Evolutionary conservation across 1,140 invertebrate genomes (phyloP), one percentile per base, ranked within the genome.

Genomic region (Spodoptera frugiperda): DNA sequence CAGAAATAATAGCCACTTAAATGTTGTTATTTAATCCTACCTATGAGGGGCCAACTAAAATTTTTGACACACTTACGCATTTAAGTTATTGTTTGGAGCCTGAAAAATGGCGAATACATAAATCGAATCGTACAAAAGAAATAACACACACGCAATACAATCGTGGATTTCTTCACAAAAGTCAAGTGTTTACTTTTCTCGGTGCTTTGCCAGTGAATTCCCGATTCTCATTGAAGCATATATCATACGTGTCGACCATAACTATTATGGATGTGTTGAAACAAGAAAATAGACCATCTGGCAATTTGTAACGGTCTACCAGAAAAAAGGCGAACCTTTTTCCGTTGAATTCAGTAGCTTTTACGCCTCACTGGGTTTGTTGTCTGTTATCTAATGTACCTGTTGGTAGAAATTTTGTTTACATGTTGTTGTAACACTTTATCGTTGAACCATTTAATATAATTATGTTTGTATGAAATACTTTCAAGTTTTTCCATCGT

Each of bases 311-410:
- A 91, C 90, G 87, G 86, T 84, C 84, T 82, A 65, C 65, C 68
- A 82, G 80, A 89, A 91, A 90, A 75, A 88, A 86, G 78, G 59
- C 72, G 67, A 81, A 83, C 81, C 83, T 88, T 90, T 88, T 84
- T 85, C 73, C 72, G 78, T 87, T 85, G 71, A 90, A 93, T 91
- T 87, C 91, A 86, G 91, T 93, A 93, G 91, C 91, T 83, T 87
- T 84, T 73, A 87, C 87, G 83, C 83, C 55, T 84, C 81, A 87
- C 25, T 79, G 81, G 78, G 70, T 84, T 79, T 81, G 77, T 78
- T 48, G 67, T 59, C 81, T 78, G 79, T 81, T 72, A 77, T 73
- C 55, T 73, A 49, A 73, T 61, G 71, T 61, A 71, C 51, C 71
- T 61, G 57, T 57, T 54, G 1, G 33, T 57, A 25, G 48, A 53